Conservation (phyloP, 2,113 vertebrate species). For the Petrocephalus zakoni region DNA sequence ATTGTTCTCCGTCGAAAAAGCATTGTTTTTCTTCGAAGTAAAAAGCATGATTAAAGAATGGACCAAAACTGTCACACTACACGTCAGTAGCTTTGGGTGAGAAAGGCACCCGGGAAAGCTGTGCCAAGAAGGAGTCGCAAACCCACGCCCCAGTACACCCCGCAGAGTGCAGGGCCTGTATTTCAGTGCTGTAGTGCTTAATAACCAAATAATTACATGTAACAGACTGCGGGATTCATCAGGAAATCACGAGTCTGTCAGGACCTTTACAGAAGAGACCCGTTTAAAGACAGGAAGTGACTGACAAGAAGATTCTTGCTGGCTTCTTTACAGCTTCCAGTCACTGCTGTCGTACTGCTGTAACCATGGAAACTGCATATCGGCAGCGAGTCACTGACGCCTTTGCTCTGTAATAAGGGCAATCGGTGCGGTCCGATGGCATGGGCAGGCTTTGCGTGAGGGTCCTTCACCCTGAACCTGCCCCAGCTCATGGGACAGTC, state of each 20-base stretch:
- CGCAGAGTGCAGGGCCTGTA: not conserved
- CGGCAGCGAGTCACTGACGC: constrained; percentile 1
- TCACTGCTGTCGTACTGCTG: constrained; percentile 26
- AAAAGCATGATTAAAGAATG: not conserved
- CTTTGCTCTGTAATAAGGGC: constrained; percentile 30
- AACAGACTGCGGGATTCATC: not conserved
- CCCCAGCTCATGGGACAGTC: constrained; percentile 23
- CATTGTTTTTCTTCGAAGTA: not conserved
- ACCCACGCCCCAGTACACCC: not conserved
- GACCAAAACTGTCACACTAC: not conserved
- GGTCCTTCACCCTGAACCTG: constrained; percentile 35
- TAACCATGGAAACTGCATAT: constrained; percentile 16
- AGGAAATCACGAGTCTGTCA: not conserved
- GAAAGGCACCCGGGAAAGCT: not conserved
- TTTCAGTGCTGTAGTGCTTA: not conserved
- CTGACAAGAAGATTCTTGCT: not conserved
- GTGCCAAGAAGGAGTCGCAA: not conserved
- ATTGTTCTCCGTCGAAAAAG: not conserved
- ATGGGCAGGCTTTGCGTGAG: constrained; percentile 37
- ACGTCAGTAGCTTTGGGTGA: not conserved
- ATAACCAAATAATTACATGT: not conserved
- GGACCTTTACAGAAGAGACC: not conserved
- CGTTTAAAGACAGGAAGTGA: constrained; percentile 19
- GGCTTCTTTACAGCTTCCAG: not conserved
- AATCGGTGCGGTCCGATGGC: constrained; percentile 25